phyloP scores from a whole-genome alignment of 2,113 vertebrate species.

The Symphodus melops region DNA sequence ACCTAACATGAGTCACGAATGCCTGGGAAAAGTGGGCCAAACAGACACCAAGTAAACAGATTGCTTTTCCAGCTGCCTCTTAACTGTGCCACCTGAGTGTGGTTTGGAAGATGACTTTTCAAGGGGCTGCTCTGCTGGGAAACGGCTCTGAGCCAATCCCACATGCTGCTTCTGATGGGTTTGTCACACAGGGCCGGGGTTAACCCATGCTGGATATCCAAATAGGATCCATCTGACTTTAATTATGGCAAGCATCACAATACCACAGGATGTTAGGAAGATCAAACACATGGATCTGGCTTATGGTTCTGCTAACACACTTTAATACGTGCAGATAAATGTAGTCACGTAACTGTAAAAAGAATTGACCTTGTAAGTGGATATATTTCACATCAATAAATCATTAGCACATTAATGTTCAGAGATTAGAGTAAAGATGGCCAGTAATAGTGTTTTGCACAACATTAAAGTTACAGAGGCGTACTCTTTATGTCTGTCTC shows the following conservation, averaged over 20 bases:
- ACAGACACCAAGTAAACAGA: constrained; percentile 58
- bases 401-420: constrained; percentile 23
- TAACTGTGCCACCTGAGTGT: constrained; percentile 70
- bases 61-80: constrained; percentile 63
- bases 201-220: constrained; percentile 39
- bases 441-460: not conserved
- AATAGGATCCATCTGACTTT: constrained; percentile 57
- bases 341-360: constrained; percentile 12
- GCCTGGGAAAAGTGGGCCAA: constrained; percentile 38
- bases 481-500: not conserved
- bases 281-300: constrained; percentile 35
- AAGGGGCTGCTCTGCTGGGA: constrained; percentile 49
- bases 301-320: constrained; percentile 14
- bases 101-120: constrained; percentile 57
- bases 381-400: constrained; percentile 9
- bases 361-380: not conserved
- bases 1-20: constrained; percentile 43
- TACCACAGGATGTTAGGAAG: constrained; percentile 50
- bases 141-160: constrained; percentile 38
- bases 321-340: constrained; percentile 7
- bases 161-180: constrained; percentile 43
- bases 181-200: constrained; percentile 55
- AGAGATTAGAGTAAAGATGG: constrained; percentile 6
- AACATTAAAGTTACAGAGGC: not conserved
- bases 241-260: constrained; percentile 50